phyloP scores from a whole-genome alignment of 2,797 vertebrate genomes.

The Schizothorax lantsangensis region DNA sequence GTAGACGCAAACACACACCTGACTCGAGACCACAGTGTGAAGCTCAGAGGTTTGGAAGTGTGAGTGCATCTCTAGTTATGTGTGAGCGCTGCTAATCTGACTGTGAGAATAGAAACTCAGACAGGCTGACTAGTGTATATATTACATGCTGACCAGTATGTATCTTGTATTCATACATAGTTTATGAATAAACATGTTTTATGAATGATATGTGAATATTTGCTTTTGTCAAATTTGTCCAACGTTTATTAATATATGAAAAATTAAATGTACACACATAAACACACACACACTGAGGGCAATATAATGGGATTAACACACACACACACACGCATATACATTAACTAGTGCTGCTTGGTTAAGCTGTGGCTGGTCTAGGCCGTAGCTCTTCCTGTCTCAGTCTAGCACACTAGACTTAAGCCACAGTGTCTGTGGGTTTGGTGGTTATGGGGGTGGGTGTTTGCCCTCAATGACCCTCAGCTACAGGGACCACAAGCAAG shows the following conservation, averaged over 20 bases:
- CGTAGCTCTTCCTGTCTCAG: conserved; percentile 21
- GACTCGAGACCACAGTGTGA: conserved; percentile 51
- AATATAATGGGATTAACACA: conserved; percentile 56
- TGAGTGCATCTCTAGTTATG: conserved; percentile 24
- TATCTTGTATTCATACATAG: not conserved
- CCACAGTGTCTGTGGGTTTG: conserved; percentile 27
- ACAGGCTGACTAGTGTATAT: conserved; percentile 23
- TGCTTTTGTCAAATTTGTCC: not conserved
- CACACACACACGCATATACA: not conserved
- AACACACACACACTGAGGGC: not conserved
- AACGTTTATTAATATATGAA: not conserved
- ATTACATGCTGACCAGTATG: not conserved
- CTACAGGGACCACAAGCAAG: not conserved
- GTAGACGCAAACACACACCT: conserved; percentile 68
- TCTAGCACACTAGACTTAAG: conserved; percentile 20
- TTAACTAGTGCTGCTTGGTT: conserved; percentile 23
- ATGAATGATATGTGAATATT: not conserved
- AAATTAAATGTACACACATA: conserved; percentile 29
- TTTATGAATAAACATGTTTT: not conserved
- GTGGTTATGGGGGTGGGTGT: conserved; percentile 41
- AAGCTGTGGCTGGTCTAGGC: conserved; percentile 21
- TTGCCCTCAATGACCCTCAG: conserved; percentile 29
- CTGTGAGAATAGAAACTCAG: conserved; percentile 53
- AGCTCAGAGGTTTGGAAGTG: conserved; percentile 37
- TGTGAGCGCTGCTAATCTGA: conserved; percentile 47